These are phyloP conservation scores for Emydura subglobosa DNA, from an alignment of 2,113 vertebrate genomes.

Conservation along the genomic window DNA sequence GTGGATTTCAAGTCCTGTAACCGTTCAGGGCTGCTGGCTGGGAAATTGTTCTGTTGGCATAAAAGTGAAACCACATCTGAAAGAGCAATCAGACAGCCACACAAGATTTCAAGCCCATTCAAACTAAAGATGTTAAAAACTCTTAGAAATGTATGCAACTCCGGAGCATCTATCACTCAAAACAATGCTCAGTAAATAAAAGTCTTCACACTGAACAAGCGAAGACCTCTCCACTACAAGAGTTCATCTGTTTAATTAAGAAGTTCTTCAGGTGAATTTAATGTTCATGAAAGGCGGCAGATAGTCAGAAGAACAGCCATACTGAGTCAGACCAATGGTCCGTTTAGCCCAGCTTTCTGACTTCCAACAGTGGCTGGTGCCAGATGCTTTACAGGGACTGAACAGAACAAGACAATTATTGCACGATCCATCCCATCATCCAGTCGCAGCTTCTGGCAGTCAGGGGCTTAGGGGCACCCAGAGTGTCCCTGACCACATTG, in stretches of 20 bases:
- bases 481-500: not conserved
- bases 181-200: constrained; percentile 63
- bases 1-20: constrained; percentile 98
- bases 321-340: not conserved
- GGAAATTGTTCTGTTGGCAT: constrained; percentile 93
- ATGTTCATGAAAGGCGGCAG: constrained; percentile 8
- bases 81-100: constrained; percentile 28
- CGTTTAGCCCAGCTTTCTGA: not conserved
- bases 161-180: constrained; percentile 56
- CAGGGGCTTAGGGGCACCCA: not conserved
- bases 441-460: not conserved
- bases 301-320: not conserved
- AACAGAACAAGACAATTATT: not conserved
- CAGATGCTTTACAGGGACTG: not conserved
- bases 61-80: constrained; percentile 57
- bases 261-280: not conserved
- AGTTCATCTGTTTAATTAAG: constrained; percentile 59
- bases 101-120: constrained; percentile 14
- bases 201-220: not conserved
- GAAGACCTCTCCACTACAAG: constrained; percentile 29
- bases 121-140: constrained; percentile 17
- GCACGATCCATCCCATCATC: not conserved
- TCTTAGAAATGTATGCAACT: constrained; percentile 59
- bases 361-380: no score
- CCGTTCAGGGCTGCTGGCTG: constrained; percentile 93